Evolutionary conservation across 2,797 vertebrate species (phyloP), one percentile per base, ranked within the genome.

Genomic region (Pygocentrus nattereri): DNA sequence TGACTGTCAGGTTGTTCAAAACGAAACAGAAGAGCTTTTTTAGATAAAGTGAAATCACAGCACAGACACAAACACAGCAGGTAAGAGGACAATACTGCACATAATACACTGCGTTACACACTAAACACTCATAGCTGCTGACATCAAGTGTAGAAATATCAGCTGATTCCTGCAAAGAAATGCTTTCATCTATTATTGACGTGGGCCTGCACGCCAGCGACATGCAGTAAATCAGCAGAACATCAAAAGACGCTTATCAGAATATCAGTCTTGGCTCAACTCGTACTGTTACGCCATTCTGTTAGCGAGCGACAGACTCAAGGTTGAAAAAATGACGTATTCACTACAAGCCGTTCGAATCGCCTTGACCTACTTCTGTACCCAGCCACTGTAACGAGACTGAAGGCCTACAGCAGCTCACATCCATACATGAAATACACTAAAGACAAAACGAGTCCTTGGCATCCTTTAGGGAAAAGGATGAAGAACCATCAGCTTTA

Each of bases 1-100:
- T 44, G 38, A 38, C 38, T 21, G 90, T 89, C 89, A 76, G 90
- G 88, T 85, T 93, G 89, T 90, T 92, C 91, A 89, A 89, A 84
- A 58, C 38, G 69, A 78, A 67, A 87, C 21, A 82, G 49, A 59
- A n/a, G 5, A 6, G 25, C 30, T 69, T 67, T n/a, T 67, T 62
- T 50, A 3, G n/a, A 64, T 44, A 74, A 54, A 23, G 23, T 30
- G 50, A 75, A n/a, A 52, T 76, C 19, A 80, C 31, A 76, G 31
- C 59, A 77, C 30, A 8, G 58, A 34, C 27, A 84, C 74, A 73
- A 34, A 80, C 78, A 76, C 67, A 18, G 62, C 31, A 64, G 25
- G 25, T 58, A 70, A 52, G 13, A 31, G 73, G 19, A 58, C n/a
- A 54, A 71, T 56, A 13, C 70, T 12, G 50, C 3, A 19, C 25